Base-by-base conservation (phyloP, 2,888 invertebrate genomes). In the Amphimallon solstitiale region DNA sequence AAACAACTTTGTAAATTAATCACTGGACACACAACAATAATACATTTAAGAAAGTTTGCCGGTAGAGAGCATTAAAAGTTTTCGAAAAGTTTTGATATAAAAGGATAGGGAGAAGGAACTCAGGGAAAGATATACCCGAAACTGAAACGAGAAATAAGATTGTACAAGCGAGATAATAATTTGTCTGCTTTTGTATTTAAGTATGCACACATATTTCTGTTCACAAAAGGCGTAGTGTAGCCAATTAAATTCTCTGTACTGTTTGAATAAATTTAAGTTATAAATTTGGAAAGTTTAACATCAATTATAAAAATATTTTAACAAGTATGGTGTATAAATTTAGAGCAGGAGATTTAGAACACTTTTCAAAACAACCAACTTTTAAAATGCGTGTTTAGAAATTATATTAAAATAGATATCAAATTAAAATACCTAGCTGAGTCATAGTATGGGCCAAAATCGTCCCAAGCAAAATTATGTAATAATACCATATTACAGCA, bases 1-100 rank as follows among this genome's bases (percentile, higher is more conserved):
- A 43, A 38, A 60, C 54, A 65, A 65, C 65, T 65, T 65, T 65
- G 59, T 49, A 48, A 65, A 60, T 65, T 65, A 65, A 65, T 65
- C 65, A 65, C 60, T 60, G 65, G 43, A 51, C 59, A 65, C 60
- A 65, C 65, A 65, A 65, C 51, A 29, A 35, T 63, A 63, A 52
- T 63, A 59, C 56, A 54, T 63, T 63, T 63, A 51, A 61, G 52
- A 38, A 52, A 63, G 52, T 63, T 63, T 45, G 52, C 34, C 40
- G 43, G 43, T 59, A 29, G 43, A 59, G 56, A 54, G 54, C 56
- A 59, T 59, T 59, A 59, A 59, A 59, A 59, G 15, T 59, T 59
- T 43, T 34, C 29, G 43, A 45, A 59, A 59, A 59, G 29, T 59
- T 59, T 59, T 40, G 15, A 43, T 45, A 34, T 29, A 43, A 59